Base-by-base conservation (phyloP, 2,888 invertebrate genomes). In the Ferdinandea cuprea region DNA sequence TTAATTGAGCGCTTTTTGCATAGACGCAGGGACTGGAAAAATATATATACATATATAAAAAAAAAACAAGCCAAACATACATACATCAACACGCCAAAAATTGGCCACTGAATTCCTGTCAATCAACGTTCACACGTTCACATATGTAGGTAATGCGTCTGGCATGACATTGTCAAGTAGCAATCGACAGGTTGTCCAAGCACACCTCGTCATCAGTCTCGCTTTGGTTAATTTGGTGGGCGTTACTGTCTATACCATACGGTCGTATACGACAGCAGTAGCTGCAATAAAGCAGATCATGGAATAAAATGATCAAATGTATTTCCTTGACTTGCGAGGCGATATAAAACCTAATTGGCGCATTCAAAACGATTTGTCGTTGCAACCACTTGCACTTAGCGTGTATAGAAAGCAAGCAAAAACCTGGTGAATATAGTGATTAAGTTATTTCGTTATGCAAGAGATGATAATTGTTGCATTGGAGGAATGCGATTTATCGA, bases 91-190 rank as follows among this genome's bases (percentile, higher is more conserved):
- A 19, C 52, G 69, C 58, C 74, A 74, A 74, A 35, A 69, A 76
- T 80, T 71, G 37, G 76, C 81, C 59, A 81, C 81, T 71, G 81
- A 59, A 81, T 81, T 81, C 71, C 66, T 66, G 71, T 76, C 81
- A 76, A 72, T 81, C 76, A 76, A 65, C 81, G 65, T 42, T 59
- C 17, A n/a, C n/a, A n/a, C n/a, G n/a, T n/a, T n/a, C n/a, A n/a
- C n/a, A n/a, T n/a, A n/a, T n/a, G 37, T 35, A 9, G 52, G 72
- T 46, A 66, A 74, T 80, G 69, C 46, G 69, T 74, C 69, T 68
- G 25, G 48, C 61, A 66, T 76, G 76, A 81, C 65, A 81, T 76
- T 76, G 81, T 81, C 52, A 76, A 58, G 25, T 11, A 28, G 19
- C 42, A 13, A 80, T 80, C 76, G 71, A 69, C 81, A 81, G 76